Conservation (phyloP, 2,888 invertebrate genomes). For the Thecophora atra region DNA sequence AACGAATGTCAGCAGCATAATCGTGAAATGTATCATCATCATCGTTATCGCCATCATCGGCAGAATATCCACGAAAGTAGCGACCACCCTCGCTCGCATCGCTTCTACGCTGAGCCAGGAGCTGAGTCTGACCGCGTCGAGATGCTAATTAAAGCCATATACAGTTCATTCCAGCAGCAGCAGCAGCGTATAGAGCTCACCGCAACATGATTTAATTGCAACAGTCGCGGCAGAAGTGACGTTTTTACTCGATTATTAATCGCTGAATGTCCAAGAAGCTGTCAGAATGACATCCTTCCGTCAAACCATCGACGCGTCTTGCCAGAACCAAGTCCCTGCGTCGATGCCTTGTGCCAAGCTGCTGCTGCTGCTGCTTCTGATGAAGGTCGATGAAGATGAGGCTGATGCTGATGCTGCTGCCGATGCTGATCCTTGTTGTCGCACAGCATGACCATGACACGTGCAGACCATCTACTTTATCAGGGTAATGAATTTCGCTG, state of each 20-base stretch:
- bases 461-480: constrained; percentile 34
- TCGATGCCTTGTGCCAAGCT: not conserved
- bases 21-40: constrained; percentile 25
- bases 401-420: not conserved
- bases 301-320: constrained; percentile 5
- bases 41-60: constrained; percentile 11
- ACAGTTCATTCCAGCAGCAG: not conserved
- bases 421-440: not conserved
- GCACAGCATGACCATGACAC: constrained; percentile 22
- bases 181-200: not conserved
- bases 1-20: constrained; percentile 48
- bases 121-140: constrained; percentile 11
- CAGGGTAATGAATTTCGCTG: constrained; percentile 31
- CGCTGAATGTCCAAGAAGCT: constrained; percentile 3
- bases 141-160: constrained; percentile 10
- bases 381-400: no score
- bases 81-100: constrained; percentile 45
- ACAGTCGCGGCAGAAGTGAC: not conserved
- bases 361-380: not conserved
- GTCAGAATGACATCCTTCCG: constrained; percentile 16
- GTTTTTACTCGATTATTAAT: constrained; percentile 21
- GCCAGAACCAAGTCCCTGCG: not conserved
- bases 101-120: constrained; percentile 40
- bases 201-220: constrained; percentile 29
- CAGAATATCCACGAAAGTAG: constrained; percentile 24